Conservation (phyloP, 2,888 invertebrate genomes). For the Sesia apiformis region DNA sequence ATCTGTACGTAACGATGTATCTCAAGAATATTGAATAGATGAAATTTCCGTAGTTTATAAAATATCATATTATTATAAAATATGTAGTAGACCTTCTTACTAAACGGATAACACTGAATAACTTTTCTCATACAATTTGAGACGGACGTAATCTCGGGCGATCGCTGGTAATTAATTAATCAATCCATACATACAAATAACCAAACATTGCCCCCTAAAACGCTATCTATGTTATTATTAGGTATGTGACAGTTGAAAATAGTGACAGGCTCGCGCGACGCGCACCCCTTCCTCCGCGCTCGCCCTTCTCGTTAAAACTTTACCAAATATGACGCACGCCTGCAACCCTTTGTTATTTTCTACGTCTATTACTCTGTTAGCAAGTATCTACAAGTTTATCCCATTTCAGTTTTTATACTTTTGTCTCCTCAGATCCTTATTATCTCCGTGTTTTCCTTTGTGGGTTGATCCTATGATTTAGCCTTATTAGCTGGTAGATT, state of each 20-base stretch:
- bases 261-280: conserved; percentile 53
- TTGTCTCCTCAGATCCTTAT: conserved; percentile 20
- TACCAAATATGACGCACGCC: conserved; percentile 53
- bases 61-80: too few species aligned
- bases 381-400: conserved; percentile 37
- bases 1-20: too few species aligned
- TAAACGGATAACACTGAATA: too few species aligned
- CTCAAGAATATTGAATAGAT: too few species aligned
- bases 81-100: too few species aligned
- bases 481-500: conserved; percentile 42
- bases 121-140: too few species aligned
- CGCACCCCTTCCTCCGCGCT: conserved; percentile 25
- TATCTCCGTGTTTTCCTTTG: conserved; percentile 28
- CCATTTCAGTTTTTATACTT: conserved; percentile 34
- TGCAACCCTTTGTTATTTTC: conserved; percentile 57
- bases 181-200: too few species aligned
- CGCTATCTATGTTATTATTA: not conserved
- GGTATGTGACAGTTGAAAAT: conserved; percentile 41
- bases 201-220: too few species aligned
- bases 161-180: too few species aligned
- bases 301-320: conserved; percentile 63
- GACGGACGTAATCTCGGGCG: too few species aligned
- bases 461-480: conserved; percentile 16
- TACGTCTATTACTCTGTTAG: conserved; percentile 29
- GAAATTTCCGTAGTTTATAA: too few species aligned